A percentile compares a stretch with the other conserved stretches of the same genome.
Conservation (phyloP, 1,140 invertebrate species). For the Drosophila hydei region DNA sequence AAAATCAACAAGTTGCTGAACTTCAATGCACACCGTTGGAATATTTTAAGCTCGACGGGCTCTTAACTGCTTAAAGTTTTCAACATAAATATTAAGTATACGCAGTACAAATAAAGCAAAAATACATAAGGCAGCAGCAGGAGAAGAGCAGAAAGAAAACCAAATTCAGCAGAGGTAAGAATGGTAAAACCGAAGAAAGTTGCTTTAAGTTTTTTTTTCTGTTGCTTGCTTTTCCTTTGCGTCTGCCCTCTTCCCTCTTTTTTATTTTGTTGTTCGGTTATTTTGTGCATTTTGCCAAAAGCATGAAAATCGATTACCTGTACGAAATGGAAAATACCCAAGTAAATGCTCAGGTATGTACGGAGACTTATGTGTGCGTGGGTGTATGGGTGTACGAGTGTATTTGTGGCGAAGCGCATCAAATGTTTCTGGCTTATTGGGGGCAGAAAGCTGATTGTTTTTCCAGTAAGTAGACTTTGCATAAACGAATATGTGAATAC, state of each 20-base stretch:
- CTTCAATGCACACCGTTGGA: constrained; percentile 62
- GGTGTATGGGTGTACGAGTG: constrained; percentile 4
- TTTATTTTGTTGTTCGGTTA: constrained; percentile 26
- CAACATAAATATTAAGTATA: constrained; percentile 81
- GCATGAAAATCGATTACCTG: constrained; percentile 81
- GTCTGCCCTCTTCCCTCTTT: constrained; percentile 1
- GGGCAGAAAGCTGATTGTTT: constrained; percentile 69
- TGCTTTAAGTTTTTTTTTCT: constrained; percentile 52
- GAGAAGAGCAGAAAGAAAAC: constrained; percentile 28
- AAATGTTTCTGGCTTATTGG: constrained; percentile 45
- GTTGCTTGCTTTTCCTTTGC: constrained; percentile 27
- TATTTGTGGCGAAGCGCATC: constrained; percentile 13
- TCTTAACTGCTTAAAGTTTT: constrained; percentile 81
- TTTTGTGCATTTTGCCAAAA: constrained; percentile 78
- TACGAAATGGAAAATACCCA: constrained; percentile 73
- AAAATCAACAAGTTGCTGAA: constrained; percentile 78
- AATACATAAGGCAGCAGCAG: constrained; percentile 52
- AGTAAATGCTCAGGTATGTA: constrained; percentile 13
- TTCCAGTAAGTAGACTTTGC: constrained; percentile 65
- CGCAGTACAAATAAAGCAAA: constrained; percentile 46
- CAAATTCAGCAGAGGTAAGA: constrained; percentile 59
- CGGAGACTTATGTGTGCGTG: constrained; percentile 3
- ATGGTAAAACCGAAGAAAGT: constrained; percentile 66
- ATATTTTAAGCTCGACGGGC: constrained; percentile 77
- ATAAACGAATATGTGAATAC: constrained; percentile 76